A percentile compares a stretch with the other conserved stretches of the same genome.
Evolutionary conservation across 2,888 invertebrate species (phyloP).

Genomic region (Chymomyza amoena): DNA sequence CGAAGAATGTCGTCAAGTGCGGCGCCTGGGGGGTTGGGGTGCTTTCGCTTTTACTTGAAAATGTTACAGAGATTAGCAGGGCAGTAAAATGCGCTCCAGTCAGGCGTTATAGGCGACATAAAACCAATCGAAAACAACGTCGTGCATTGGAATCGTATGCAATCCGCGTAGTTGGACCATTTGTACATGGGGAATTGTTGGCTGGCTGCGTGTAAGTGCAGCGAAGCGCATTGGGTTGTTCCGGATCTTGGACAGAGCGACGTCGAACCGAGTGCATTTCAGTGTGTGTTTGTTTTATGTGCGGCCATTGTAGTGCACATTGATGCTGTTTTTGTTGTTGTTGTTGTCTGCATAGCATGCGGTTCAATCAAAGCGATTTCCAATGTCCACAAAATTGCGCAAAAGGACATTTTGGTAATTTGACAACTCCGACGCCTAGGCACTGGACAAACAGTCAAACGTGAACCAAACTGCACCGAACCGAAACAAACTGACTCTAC

Average conservation of each 20-base stretch:
- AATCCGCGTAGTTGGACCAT: slow-evolving; percentile 32
- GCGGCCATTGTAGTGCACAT: slow-evolving; percentile 61
- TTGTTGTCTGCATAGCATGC: slow-evolving; percentile 57
- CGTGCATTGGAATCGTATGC: slow-evolving; percentile 14
- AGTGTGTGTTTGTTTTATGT: slow-evolving; percentile 67
- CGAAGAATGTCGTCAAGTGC: not conserved
- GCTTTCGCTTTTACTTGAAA: slow-evolving; percentile 55
- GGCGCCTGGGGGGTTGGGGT: slow-evolving; percentile 9
- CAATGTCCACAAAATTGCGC: slow-evolving; percentile 73
- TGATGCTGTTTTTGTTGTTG: slow-evolving; percentile 1
- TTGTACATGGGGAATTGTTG: slow-evolving; percentile 35
- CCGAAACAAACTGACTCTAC: not conserved
- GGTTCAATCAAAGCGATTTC: slow-evolving; percentile 74
- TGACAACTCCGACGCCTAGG: slow-evolving; percentile 41
- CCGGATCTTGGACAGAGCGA: slow-evolving; percentile 51
- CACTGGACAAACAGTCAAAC: not conserved
- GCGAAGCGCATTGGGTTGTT: slow-evolving; percentile 64
- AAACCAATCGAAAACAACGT: slow-evolving; percentile 57
- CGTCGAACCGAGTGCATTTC: slow-evolving; percentile 18
- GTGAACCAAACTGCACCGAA: not conserved
- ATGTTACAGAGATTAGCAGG: slow-evolving; percentile 64
- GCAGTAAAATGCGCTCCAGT: slow-evolving; percentile 67
- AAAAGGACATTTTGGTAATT: slow-evolving; percentile 74
- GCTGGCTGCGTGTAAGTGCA: slow-evolving; percentile 64
- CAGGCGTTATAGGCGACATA: slow-evolving; percentile 67